Evolutionary conservation across 2,113 vertebrate species (phyloP).

Genomic region (Phycodurus eques): DNA sequence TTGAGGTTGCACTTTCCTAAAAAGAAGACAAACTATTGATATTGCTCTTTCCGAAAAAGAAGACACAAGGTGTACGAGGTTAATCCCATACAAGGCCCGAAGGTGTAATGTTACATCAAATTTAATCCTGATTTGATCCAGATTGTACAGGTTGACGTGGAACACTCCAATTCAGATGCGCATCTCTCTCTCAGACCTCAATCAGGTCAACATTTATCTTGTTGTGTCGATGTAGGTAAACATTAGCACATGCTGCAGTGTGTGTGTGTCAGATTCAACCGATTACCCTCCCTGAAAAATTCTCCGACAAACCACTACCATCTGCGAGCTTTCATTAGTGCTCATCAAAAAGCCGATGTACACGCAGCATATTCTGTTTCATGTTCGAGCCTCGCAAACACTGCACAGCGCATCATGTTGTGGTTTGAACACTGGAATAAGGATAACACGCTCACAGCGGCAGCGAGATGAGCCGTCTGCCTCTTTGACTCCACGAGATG

Average conservation of each 20-base stretch:
- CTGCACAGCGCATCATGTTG: not conserved
- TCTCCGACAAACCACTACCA: not conserved
- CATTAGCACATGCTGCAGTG: constrained; percentile 6
- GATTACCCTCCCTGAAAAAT: constrained; percentile 6
- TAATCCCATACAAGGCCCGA: not conserved
- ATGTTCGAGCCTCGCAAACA: not conserved
- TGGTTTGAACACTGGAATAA: constrained; percentile 5
- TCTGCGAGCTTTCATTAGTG: constrained; percentile 10
- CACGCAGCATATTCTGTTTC: constrained; percentile 5
- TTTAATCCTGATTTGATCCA: not conserved
- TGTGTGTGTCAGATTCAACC: constrained; percentile 7
- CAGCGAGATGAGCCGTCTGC: not conserved
- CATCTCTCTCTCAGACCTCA: not conserved
- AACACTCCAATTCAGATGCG: not conserved
- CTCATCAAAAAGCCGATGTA: constrained; percentile 10
- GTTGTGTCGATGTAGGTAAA: not conserved
- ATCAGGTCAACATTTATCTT: not conserved
- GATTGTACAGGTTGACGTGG: not conserved
- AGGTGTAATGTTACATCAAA: not conserved
- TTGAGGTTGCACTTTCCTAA: not conserved
- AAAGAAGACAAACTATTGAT: not conserved
- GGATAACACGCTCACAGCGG: not conserved
- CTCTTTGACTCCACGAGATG: constrained; percentile 8
- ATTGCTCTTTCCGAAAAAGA: not conserved
- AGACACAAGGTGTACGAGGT: not conserved